Evolutionary conservation across 2,113 vertebrate species (phyloP), one percentile per base, ranked within the genome.

Genomic region (Felis catus): DNA sequence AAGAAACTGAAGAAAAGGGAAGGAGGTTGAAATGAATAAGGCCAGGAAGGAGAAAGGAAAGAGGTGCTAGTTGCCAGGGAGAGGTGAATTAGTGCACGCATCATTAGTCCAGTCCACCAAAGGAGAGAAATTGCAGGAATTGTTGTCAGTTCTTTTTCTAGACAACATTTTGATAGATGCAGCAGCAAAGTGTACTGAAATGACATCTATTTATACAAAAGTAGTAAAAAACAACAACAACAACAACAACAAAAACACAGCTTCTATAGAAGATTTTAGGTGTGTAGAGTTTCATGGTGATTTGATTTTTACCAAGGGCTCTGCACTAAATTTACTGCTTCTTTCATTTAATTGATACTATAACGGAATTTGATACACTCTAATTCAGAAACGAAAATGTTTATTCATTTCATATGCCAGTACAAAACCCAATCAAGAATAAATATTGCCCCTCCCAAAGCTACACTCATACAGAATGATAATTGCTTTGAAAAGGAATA

Each of bases 401-500:
- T 93, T 97, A 92, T 98, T 97, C 83, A 87, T 97, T 97, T 98
- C 90, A 78, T 73, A 74, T 95, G 94, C 96, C 93, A 81, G 86
- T 87, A 45, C 31, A 96, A 96, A 97, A 97, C 95, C 96, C 92
- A 97, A 96, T 98, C 96, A 97, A 93, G 97, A 92, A 55, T 88
- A 98, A 96, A 88, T 87, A 87, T 80, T 33, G 27, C 53, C 45
- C 79, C 68, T 97, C 71, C 76, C 87, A 83, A 81, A 97, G 74
- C 70, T 73, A 29, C 65, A 84, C n/a, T 91, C 82, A 36, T 88
- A 80, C 51, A 74, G 80, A 94, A 73, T 88, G 95, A 94, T 97
- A 96, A 97, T 98, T 96, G 94, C 85, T 97, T 88, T 74, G 45
- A 76, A 94, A 97, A 89, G 79, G 94, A 96, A 94, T 48, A 65